Conservation (phyloP, 2,797 vertebrate genomes). For the Darevskia nairensis region DNA sequence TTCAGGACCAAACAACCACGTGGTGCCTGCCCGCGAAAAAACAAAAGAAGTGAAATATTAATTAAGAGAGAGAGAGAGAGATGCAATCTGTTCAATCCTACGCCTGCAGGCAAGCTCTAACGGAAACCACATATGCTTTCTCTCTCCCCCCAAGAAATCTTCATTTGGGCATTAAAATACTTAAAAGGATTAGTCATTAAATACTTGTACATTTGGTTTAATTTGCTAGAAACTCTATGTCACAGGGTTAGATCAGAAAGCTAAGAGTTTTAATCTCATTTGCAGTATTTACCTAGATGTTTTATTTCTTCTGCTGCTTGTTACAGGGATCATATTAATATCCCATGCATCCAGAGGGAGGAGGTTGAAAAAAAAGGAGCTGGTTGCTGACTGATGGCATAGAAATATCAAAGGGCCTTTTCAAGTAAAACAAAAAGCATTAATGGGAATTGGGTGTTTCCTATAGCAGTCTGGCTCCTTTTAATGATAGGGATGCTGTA, state of each 20-base stretch:
- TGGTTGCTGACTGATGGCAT: conserved; percentile 70
- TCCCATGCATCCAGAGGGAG: conserved; percentile 79
- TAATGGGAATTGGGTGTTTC: conserved; percentile 65
- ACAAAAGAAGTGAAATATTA: conserved; percentile 84
- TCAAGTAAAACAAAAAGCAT: conserved; percentile 75
- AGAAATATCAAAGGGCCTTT: conserved; percentile 80
- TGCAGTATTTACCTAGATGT: conserved; percentile 79
- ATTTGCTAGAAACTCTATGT: conserved; percentile 81
- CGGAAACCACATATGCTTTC: conserved; percentile 84
- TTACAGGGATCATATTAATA: conserved; percentile 83
- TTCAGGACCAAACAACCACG: conserved; percentile 81
- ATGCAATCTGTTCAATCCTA: conserved; percentile 90
- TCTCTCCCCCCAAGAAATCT: conserved; percentile 82
- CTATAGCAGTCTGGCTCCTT: conserved; percentile 70
- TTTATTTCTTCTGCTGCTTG: conserved; percentile 80
- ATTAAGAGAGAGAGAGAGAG: conserved; percentile 75
- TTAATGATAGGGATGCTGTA: conserved; percentile 54
- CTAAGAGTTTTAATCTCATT: conserved; percentile 80
- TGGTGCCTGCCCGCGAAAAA: conserved; percentile 84
- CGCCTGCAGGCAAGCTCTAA: conserved; percentile 85
- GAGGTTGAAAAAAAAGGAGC: conserved; percentile 67
- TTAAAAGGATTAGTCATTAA: conserved; percentile 88
- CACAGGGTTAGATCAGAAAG: conserved; percentile 82
- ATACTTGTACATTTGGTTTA: conserved; percentile 86
- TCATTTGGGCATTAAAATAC: conserved; percentile 87